Conservation (phyloP, 1,140 invertebrate species). For the Scaptomyza pallida region DNA sequence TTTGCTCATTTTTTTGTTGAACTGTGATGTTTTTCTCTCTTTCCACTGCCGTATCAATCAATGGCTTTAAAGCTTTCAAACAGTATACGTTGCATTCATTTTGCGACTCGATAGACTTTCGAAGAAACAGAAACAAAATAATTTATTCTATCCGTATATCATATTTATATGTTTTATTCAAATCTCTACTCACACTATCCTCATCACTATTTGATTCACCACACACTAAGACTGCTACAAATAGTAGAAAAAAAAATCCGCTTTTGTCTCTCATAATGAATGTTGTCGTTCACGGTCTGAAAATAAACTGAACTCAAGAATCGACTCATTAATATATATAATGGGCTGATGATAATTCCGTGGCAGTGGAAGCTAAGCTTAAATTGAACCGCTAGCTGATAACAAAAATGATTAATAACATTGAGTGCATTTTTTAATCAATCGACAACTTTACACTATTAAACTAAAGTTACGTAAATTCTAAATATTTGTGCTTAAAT, state of each 20-base stretch:
- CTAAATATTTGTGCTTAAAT: neutral
- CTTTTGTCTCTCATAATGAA: neutral
- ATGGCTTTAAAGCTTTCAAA: neutral
- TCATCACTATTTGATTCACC: neutral
- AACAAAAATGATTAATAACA: neutral
- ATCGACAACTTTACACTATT: neutral
- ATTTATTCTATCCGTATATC: neutral
- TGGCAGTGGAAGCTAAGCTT: neutral
- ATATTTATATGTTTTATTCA: neutral
- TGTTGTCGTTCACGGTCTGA: neutral
- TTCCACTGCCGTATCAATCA: neutral
- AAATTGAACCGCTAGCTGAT: too few species aligned
- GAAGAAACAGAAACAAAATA: neutral
- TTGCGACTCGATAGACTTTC: neutral
- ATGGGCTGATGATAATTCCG: neutral
- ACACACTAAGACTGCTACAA: neutral
- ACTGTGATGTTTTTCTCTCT: neutral
- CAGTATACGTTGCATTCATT: neutral
- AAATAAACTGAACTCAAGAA: neutral
- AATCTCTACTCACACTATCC: neutral
- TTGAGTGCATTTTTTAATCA: neutral
- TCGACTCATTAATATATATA: neutral
- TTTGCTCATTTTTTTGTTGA: neutral
- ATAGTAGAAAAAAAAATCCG: neutral
- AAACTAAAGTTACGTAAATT: neutral